Evolutionary conservation across 2,888 invertebrate species (phyloP).

Genomic region (Dryadula phaetusa): DNA sequence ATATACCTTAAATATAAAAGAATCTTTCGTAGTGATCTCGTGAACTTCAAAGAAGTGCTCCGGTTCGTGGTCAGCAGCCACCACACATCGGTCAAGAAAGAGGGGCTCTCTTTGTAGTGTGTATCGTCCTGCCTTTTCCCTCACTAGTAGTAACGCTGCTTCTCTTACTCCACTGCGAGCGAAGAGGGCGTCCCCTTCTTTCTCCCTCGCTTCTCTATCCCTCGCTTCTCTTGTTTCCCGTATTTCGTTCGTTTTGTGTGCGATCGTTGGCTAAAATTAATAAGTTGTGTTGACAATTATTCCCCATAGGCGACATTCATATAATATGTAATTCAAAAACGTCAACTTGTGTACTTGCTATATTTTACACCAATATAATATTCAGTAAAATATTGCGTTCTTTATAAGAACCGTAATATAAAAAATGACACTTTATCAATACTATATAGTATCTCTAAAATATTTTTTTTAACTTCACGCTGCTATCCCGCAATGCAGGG

Average conservation of each 20-base stretch:
- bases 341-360: too few relatives aligned
- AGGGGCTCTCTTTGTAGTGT: conserved; percentile 95
- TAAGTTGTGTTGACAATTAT: conserved; percentile 10
- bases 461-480: too few relatives aligned
- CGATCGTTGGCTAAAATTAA: conserved; percentile 86
- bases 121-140: conserved; percentile 95
- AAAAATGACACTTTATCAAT: too few relatives aligned
- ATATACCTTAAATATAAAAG: conserved; percentile 95
- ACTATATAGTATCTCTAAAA: too few relatives aligned
- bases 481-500: too few relatives aligned
- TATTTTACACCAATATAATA: too few relatives aligned
- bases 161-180: conserved; percentile 92
- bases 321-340: too few relatives aligned
- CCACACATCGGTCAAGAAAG: conserved; percentile 95
- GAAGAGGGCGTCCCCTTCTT: conserved; percentile 83
- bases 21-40: conserved; percentile 96
- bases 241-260: conserved; percentile 87
- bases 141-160: conserved; percentile 93
- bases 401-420: too few relatives aligned
- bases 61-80: conserved; percentile 94
- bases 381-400: too few relatives aligned
- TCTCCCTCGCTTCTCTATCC: conserved; percentile 74
- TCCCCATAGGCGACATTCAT: too few relatives aligned
- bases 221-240: conserved; percentile 78
- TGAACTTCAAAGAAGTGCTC: conserved; percentile 98